Percentiles rank a stretch among this genome's conserved stretches.
phyloP scores from a whole-genome alignment of 2,797 vertebrate species.

The Morelia viridis region DNA sequence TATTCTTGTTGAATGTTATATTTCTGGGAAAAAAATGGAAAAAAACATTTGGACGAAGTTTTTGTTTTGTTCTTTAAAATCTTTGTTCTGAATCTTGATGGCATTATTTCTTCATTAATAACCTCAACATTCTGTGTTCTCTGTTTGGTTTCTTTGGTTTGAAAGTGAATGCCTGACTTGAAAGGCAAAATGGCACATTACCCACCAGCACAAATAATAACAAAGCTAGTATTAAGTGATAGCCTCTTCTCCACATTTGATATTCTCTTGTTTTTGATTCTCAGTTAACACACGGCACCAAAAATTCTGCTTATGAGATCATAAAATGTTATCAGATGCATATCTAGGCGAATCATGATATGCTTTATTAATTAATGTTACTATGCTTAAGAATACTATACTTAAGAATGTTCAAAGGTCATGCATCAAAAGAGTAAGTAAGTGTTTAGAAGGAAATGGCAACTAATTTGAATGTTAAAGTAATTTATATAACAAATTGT shows the following conservation, averaged over 20 bases:
- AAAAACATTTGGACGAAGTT: not conserved
- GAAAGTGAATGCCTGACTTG: not conserved
- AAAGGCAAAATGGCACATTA: not conserved
- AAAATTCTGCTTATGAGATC: not conserved
- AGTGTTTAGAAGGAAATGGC: not conserved
- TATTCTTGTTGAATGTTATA: not conserved
- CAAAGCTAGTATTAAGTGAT: not conserved
- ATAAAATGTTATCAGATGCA: not conserved
- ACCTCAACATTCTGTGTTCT: not conserved
- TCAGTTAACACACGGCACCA: not conserved
- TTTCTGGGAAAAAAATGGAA: not conserved
- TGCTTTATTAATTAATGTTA: not conserved
- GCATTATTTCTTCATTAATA: not conserved
- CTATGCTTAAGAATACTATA: not conserved
- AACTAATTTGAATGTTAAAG: not conserved
- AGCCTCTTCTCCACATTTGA: not conserved
- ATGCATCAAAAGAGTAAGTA: not conserved
- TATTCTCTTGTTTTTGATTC: not conserved
- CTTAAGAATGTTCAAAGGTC: not conserved
- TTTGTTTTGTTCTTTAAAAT: not conserved
- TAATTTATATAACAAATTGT: not conserved
- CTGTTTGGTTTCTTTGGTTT: not conserved
- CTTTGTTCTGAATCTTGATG: not conserved
- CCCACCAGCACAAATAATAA: not conserved
- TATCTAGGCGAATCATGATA: not conserved